Base-by-base conservation (phyloP, 2,797 vertebrate genomes). In the Atherinosoma microstoma region DNA sequence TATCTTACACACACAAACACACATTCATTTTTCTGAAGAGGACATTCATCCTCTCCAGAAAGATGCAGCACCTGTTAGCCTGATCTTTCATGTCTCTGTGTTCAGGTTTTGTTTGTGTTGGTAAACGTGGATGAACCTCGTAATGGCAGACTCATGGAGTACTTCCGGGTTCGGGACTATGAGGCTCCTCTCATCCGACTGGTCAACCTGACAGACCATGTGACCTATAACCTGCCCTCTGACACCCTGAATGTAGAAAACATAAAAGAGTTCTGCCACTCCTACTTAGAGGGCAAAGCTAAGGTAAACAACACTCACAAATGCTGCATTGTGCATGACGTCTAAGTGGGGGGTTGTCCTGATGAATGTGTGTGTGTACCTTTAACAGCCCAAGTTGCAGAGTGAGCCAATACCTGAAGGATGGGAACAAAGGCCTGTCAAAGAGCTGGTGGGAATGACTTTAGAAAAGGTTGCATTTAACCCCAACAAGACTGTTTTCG, bases 391-490 rank as follows among this genome's bases (percentile, higher is more conserved):
- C 5, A 94, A 94, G 75, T 86, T 93, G 84, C 92, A 94, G 79
- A 99, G 96, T 24, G 96, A 98, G 87, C 93, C 95, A 18, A 82
- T 97, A 62, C 94, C 96, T 29, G 91, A 94, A 6, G 94, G 93
- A 58, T 98, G 98, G 97, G 96, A 99, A 75, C 77, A 93, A 68
- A 77, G 76, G 24, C 95, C 92, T 0, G 96, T 99, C 67, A 99
- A 98, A 86, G 90, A 95, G 80, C 94, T 99, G 3, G 96, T 97
- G 49, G 97, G 96, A 58, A 93, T 93, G 76, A 99, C 95, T 75
- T 96, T 99, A 91, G 94, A 98, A 61, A 76, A 82, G 11, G 93
- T 98, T 0, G 93, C 87, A 60, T 98, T 97, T 36, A 94, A 97
- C 79, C 93, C 95, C 61, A 87, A 95, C 70, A 95, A 76, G 78